Evolutionary conservation across 2,888 invertebrate genomes (phyloP).

Genomic region (Eupithecia subumbrata): DNA sequence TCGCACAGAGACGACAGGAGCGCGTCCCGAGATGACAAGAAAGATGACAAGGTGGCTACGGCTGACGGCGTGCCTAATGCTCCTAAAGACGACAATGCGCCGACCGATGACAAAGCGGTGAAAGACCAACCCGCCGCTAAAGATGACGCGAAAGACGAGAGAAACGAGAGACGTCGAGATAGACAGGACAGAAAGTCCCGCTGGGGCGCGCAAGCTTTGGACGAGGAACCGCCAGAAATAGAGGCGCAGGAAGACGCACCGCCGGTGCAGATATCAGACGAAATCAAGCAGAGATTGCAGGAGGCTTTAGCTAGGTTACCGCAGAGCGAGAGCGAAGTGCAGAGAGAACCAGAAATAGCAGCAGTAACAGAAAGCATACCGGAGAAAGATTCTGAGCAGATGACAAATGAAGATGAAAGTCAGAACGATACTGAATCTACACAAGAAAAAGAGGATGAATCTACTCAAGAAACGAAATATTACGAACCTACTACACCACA

Average conservation of each 20-base stretch:
- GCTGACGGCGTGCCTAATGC: conserved; percentile 34
- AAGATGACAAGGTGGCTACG: conserved; percentile 19
- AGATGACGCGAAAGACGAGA: conserved; percentile 16
- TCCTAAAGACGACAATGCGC: conserved; percentile 33
- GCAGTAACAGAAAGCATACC: background rate
- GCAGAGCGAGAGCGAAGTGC: conserved; percentile 23
- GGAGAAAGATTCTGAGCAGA: conserved; percentile 4
- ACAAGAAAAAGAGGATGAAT: background rate
- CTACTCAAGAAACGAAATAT: background rate
- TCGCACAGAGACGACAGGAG: conserved; percentile 25
- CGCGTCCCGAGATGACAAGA: conserved; percentile 1
- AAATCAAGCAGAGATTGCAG: conserved; percentile 26
- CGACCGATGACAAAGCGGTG: background rate
- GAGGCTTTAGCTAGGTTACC: conserved; percentile 26
- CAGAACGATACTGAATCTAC: background rate
- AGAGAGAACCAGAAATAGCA: background rate
- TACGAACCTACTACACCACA: background rate
- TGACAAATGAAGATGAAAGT: background rate
- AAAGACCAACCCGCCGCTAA: conserved; percentile 9
- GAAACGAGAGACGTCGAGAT: conserved; percentile 32
- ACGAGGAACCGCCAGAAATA: conserved; percentile 2
- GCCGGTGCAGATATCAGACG: conserved; percentile 24
- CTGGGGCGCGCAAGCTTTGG: conserved; percentile 70
- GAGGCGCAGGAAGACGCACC: conserved; percentile 6
- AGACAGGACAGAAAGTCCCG: conserved; percentile 71